Evolutionary conservation across 2,888 invertebrate genomes (phyloP).

Genomic region (Ormyrus rosae): DNA sequence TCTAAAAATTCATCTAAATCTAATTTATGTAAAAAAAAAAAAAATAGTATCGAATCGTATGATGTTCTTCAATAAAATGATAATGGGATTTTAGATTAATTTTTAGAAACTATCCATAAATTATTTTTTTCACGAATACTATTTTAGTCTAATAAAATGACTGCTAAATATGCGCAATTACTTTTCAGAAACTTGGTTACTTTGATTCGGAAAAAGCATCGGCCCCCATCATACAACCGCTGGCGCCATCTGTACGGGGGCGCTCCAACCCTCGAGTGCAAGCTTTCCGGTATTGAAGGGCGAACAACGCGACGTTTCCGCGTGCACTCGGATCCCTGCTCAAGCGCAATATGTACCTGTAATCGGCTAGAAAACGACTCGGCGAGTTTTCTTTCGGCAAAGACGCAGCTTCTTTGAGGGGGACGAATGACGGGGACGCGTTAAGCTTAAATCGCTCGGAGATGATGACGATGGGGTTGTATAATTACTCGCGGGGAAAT

Average conservation of each 20-base stretch:
- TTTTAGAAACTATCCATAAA: too few relatives aligned
- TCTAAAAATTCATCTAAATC: too few relatives aligned
- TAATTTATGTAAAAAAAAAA: too few relatives aligned
- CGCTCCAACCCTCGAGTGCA: conserved; percentile 50
- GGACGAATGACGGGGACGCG: neutral
- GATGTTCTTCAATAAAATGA: too few relatives aligned
- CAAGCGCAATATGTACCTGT: conserved; percentile 42
- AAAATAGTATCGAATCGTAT: too few relatives aligned
- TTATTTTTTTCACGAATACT: too few relatives aligned
- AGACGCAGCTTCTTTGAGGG: neutral
- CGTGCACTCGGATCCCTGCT: neutral
- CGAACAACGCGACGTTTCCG: conserved; percentile 53
- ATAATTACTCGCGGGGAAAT: neutral
- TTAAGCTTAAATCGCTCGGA: conserved; percentile 18
- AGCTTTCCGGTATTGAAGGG: conserved; percentile 56
- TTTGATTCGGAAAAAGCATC: too few relatives aligned
- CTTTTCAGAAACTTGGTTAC: too few relatives aligned
- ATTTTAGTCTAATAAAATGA: too few relatives aligned
- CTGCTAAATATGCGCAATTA: too few relatives aligned
- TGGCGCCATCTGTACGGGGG: conserved; percentile 60
- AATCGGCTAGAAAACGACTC: conserved; percentile 43
- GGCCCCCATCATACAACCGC: neutral
- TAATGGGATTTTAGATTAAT: too few relatives aligned
- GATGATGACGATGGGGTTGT: conserved; percentile 19
- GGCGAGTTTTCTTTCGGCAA: neutral